These are phyloP conservation scores for Ophion slaviceki DNA, from an alignment of 2,888 invertebrate species.

Conservation along the genomic window DNA sequence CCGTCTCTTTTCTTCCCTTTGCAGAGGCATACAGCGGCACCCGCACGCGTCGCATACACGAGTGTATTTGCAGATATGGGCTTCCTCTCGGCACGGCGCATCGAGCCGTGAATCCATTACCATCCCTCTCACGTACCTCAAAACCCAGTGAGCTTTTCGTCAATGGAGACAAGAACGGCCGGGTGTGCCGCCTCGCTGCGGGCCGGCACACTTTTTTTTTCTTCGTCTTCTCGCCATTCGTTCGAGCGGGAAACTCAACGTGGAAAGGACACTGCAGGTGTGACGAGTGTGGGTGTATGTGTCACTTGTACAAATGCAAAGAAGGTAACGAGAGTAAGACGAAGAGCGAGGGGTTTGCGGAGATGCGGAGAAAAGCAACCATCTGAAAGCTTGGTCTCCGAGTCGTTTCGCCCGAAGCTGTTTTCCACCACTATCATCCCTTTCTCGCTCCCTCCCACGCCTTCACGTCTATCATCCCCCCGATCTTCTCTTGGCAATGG, in stretches of 20 bases:
- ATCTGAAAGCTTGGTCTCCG: constrained; percentile 58
- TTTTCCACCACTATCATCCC: constrained; percentile 3
- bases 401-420: constrained; percentile 54
- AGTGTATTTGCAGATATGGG: not conserved
- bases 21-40: too few relatives aligned
- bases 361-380: constrained; percentile 27
- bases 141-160: constrained; percentile 56
- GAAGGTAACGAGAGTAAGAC: constrained; percentile 36
- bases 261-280: not conserved
- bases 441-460: not conserved
- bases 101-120: constrained; percentile 53
- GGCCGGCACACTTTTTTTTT: constrained; percentile 19
- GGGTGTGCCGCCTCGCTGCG: not conserved
- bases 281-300: not conserved
- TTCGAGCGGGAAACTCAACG: constrained; percentile 16
- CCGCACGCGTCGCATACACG: not conserved
- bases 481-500: not conserved
- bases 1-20: not conserved
- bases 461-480: not conserved
- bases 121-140: constrained; percentile 56
- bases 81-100: constrained; percentile 29
- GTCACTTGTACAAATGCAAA: not conserved
- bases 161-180: constrained; percentile 50
- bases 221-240: not conserved
- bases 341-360: constrained; percentile 24